A percentile compares a stretch with the other conserved stretches of the same genome.
Evolutionary conservation across 2,888 invertebrate species (phyloP).

Genomic region (Lordiphosa andalusiaca): DNA sequence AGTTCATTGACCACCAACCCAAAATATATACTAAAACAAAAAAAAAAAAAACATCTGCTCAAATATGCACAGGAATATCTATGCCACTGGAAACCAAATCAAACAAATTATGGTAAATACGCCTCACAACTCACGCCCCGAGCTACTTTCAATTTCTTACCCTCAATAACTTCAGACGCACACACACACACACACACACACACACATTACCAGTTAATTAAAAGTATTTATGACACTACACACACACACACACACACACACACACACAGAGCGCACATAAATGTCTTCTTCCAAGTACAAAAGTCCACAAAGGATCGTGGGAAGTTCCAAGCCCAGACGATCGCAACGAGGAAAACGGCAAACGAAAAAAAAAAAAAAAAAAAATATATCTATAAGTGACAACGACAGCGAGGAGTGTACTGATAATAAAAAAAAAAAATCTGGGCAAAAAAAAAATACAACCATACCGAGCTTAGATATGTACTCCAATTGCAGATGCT

Average conservation of each 20-base stretch:
- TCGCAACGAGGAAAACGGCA: constrained; percentile 12
- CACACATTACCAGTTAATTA: constrained; percentile 40
- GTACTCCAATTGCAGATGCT: constrained; percentile 31
- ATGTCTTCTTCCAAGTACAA: constrained; percentile 54
- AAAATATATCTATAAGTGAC: constrained; percentile 36
- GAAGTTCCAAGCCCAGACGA: constrained; percentile 58
- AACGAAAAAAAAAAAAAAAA: constrained; percentile 3
- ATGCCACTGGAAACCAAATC: constrained; percentile 36
- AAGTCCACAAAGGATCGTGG: constrained; percentile 76
- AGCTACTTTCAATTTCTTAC: constrained; percentile 43
- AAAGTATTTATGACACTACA: constrained; percentile 44
- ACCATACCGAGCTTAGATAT: constrained; percentile 26
- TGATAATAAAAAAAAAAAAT: constrained; percentile 33
- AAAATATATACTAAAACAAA: too few relatives aligned
- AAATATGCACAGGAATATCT: constrained; percentile 31
- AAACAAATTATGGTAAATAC: constrained; percentile 65
- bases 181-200: constrained; percentile 16
- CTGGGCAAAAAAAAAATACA: constrained; percentile 30
- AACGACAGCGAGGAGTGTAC: constrained; percentile 6
- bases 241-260: constrained; percentile 17
- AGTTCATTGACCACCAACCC: constrained; percentile 47
- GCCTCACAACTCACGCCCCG: constrained; percentile 54
- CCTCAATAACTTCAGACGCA: constrained; percentile 11
- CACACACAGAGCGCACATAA: constrained; percentile 14
- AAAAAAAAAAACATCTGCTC: constrained; percentile 59